Conservation (phyloP, 2,888 invertebrate genomes). For the Crematogaster levior region DNA sequence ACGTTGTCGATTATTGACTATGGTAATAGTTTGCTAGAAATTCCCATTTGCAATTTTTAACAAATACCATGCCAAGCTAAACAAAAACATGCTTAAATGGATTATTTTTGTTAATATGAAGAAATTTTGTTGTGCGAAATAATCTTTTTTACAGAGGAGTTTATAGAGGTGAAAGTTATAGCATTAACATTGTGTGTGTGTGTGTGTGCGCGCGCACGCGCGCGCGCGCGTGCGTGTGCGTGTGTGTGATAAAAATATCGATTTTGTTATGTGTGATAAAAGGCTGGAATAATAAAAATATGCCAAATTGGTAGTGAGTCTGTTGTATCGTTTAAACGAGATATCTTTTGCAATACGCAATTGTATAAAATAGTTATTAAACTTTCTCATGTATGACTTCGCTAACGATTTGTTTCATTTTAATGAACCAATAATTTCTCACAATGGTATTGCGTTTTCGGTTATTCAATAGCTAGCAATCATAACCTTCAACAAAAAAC, state of each 20-base stretch:
- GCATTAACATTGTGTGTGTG: not conserved
- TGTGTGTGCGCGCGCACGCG: not conserved
- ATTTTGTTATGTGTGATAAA: not conserved
- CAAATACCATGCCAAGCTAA: not conserved
- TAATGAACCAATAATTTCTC: constrained; percentile 50
- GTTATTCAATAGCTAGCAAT: constrained; percentile 47
- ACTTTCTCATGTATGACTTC: constrained; percentile 42
- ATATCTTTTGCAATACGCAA: constrained; percentile 29
- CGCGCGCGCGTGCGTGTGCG: not conserved
- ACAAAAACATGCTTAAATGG: not conserved
- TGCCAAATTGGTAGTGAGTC: constrained; percentile 12
- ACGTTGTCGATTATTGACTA: not conserved
- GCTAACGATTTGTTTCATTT: constrained; percentile 49
- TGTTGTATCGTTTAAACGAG: constrained; percentile 19
- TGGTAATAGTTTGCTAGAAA: not conserved
- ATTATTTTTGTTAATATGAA: not conserved
- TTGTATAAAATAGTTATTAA: constrained; percentile 35
- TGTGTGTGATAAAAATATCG: not conserved
- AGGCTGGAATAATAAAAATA: constrained; percentile 14
- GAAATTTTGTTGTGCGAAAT: not conserved
- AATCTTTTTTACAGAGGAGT: not conserved
- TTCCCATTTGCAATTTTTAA: not conserved
- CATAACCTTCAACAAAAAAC: constrained; percentile 28
- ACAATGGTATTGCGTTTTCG: constrained; percentile 46
- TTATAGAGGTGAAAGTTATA: not conserved